Base-by-base conservation (phyloP, 1,140 invertebrate species). In the Oreohelix idahoensis region DNA sequence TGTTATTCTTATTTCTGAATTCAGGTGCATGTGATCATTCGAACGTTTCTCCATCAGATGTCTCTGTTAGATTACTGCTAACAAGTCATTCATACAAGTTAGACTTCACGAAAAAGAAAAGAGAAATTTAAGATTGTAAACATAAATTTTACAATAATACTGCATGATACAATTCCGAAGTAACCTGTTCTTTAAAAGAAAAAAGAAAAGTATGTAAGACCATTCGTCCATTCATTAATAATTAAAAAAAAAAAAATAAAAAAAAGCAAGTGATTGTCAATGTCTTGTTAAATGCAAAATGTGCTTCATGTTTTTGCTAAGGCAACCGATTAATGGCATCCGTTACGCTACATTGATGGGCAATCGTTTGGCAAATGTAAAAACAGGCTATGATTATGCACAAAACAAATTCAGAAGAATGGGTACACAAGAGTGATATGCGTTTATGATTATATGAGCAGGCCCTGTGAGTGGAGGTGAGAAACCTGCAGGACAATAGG, bases 291-390 rank as follows among this genome's bases (percentile, higher is more conserved):
- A 66, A 32, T 29, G 5, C n/a, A 66, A 29, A 66, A 32, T 4
- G 63, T 11, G 1, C 11, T 66, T 23, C n/a, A 32, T 15, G 8
- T 66, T 29, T 66, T 29, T 66, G 29, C 63, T 66, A 66, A 66
- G 63, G 63, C 63, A 66, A 66, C 63, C 20, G 29, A 66, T 32
- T 8, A 32, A 66, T 66, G 63, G 63, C 63, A 66, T 66, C 63
- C 32, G 63, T 32, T 66, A 66, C 17, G 29, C 29, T 29, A 66
- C 63, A 66, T 2, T 32, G 29, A 66, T 29, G 2, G 63, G 17
- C 29, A 32, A 32, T 66, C 5, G 17, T 66, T 66, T 32, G 29
- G 63, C 51, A 58, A 66, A 66, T 29, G 29, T 58, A 2, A 66
- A 32, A 23, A 66, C 63, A 29, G 29, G 8, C 32, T 66, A 32